These are phyloP conservation scores for Crotalus viridis DNA, from an alignment of 2,113 vertebrate genomes.

Conservation along the genomic window DNA sequence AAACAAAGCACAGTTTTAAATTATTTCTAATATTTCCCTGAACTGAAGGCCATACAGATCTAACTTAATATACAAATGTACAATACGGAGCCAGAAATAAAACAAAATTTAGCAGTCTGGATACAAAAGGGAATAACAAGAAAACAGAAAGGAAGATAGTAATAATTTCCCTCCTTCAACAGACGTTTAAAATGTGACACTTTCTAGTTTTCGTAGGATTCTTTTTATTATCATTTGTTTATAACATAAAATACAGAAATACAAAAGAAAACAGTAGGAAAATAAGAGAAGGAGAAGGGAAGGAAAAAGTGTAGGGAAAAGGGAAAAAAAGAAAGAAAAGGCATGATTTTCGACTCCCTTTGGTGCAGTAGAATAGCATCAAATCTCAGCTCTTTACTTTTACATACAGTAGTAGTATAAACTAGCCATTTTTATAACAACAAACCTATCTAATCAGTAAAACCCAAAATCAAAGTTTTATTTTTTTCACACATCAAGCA, in stretches of 20 bases:
- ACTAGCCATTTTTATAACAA: too few species aligned
- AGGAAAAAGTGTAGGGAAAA: too few species aligned
- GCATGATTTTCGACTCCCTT: too few species aligned
- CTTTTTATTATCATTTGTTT: neutral
- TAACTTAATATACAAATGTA: neutral
- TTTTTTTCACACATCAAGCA: neutral
- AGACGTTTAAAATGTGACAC: neutral
- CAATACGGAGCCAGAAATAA: neutral
- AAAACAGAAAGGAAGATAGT: neutral
- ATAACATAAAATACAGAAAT: too few species aligned
- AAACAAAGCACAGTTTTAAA: neutral
- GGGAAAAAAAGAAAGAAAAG: too few species aligned
- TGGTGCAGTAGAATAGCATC: too few species aligned
- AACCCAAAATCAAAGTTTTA: neutral
- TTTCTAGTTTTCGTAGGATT: neutral
- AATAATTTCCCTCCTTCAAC: neutral
- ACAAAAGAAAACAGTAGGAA: too few species aligned
- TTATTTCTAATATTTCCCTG: neutral
- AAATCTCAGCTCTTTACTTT: too few species aligned
- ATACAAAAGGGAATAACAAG: neutral
- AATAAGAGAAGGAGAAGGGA: too few species aligned
- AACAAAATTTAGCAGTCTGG: neutral
- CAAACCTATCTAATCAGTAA: too few species aligned
- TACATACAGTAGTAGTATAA: too few species aligned
- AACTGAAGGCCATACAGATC: neutral